phyloP scores from a whole-genome alignment of 2,888 invertebrate species.

The Cyclophora albipunctata region DNA sequence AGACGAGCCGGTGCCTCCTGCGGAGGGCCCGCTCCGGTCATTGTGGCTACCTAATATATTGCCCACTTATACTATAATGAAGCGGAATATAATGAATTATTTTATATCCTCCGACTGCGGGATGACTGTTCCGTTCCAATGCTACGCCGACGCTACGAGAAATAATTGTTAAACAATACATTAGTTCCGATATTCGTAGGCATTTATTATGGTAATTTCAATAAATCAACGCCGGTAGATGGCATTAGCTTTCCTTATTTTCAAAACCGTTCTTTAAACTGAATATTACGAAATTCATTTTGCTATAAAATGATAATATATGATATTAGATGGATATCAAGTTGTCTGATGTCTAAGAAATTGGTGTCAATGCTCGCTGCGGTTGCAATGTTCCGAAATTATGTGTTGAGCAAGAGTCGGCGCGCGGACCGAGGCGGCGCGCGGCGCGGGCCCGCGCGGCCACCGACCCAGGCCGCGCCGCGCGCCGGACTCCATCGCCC shows the following conservation, averaged over 20 bases:
- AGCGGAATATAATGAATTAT: constrained; percentile 14
- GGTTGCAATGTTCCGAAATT: constrained; percentile 71
- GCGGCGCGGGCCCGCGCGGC: constrained; percentile 27
- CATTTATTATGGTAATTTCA: background rate
- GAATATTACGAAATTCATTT: too few relatives aligned
- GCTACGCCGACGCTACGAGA: constrained; percentile 15
- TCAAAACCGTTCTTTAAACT: background rate
- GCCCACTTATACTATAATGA: constrained; percentile 15
- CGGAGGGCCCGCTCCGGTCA: constrained; percentile 43
- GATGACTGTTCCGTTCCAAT: background rate
- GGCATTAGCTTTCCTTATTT: background rate
- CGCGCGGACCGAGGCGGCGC: constrained; percentile 23
- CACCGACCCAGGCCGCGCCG: constrained; percentile 42
- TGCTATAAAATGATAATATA: constrained; percentile 8
- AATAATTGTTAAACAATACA: background rate
- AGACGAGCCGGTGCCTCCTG: constrained; percentile 30
- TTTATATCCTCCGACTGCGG: constrained; percentile 6
- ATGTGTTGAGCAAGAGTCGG: constrained; percentile 58
- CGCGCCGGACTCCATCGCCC: constrained; percentile 21
- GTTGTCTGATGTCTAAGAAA: constrained; percentile 58
- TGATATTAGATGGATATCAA: constrained; percentile 30
- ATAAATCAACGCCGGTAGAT: background rate
- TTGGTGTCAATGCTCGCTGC: constrained; percentile 74
- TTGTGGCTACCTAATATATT: constrained; percentile 42
- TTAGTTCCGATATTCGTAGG: background rate